phyloP scores from a whole-genome alignment of 2,797 vertebrate species.

The Austrolebias charrua region DNA sequence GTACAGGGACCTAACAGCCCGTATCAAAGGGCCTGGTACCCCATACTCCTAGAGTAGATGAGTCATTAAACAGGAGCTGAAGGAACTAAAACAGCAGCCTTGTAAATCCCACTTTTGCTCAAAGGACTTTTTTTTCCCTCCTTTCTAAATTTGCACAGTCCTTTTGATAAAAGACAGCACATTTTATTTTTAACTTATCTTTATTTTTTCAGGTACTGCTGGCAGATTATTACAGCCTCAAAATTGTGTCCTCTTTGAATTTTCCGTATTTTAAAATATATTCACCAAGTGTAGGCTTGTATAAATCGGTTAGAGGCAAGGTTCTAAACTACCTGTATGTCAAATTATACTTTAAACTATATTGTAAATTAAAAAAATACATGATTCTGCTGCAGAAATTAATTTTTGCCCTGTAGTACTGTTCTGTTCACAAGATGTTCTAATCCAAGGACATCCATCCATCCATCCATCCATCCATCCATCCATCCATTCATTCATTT shows the following conservation, averaged over 20 bases:
- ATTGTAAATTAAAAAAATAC: too few relatives aligned
- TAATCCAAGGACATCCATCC: too few relatives aligned
- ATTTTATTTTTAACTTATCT: conserved; percentile 31
- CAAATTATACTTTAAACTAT: too few relatives aligned
- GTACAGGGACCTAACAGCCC: too few relatives aligned
- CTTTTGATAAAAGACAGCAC: conserved; percentile 3
- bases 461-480: too few relatives aligned
- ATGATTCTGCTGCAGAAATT: too few relatives aligned
- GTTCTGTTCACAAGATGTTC: too few relatives aligned
- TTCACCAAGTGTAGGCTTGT: neutral
- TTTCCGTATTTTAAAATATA: neutral
- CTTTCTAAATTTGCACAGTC: conserved; percentile 16
- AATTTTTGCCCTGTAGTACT: too few relatives aligned
- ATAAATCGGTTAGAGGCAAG: neutral
- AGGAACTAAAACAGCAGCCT: conserved; percentile 44
- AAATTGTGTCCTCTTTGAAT: conserved; percentile 1
- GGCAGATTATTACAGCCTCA: neutral
- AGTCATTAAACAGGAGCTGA: conserved; percentile 53
- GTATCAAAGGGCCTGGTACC: too few relatives aligned
- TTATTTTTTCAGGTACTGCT: conserved; percentile 7
- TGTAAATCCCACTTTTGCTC: conserved; percentile 32
- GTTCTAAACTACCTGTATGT: neutral
- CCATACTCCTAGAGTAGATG: too few relatives aligned
- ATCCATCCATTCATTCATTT: too few relatives aligned
- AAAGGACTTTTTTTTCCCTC: conserved; percentile 31